These are phyloP conservation scores for Chloroceryle aenea DNA, from an alignment of 2,113 vertebrate genomes.

Conservation along the genomic window DNA sequence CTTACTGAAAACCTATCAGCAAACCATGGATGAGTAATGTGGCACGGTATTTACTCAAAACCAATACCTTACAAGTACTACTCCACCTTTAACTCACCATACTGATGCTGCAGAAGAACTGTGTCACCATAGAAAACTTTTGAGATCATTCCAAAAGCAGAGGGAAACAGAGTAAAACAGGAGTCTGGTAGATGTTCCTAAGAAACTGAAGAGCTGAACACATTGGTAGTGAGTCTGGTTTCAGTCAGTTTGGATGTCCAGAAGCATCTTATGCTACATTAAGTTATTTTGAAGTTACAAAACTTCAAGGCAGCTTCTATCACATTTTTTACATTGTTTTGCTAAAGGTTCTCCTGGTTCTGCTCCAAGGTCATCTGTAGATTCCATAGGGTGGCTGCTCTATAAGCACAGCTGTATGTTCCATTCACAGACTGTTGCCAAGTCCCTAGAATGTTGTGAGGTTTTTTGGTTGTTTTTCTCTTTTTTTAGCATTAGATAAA, in stretches of 20 bases:
- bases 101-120: background rate
- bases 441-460: background rate
- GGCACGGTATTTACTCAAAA: background rate
- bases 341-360: background rate
- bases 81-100: background rate
- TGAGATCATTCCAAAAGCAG: background rate
- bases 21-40: background rate
- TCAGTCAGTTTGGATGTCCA: background rate
- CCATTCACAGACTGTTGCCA: background rate
- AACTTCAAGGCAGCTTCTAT: background rate
- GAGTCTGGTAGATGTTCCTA: background rate
- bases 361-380: background rate
- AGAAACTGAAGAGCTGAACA: background rate
- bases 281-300: background rate
- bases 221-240: background rate
- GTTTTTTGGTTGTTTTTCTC: too few species aligned
- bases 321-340: background rate
- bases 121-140: background rate
- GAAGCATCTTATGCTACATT: background rate
- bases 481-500: background rate
- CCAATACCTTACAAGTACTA: background rate
- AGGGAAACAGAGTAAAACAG: background rate
- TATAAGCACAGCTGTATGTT: background rate
- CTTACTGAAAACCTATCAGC: background rate
- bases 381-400: background rate